Evolutionary conservation across 2,888 invertebrate genomes (phyloP).

Genomic region (Macropis europaea): DNA sequence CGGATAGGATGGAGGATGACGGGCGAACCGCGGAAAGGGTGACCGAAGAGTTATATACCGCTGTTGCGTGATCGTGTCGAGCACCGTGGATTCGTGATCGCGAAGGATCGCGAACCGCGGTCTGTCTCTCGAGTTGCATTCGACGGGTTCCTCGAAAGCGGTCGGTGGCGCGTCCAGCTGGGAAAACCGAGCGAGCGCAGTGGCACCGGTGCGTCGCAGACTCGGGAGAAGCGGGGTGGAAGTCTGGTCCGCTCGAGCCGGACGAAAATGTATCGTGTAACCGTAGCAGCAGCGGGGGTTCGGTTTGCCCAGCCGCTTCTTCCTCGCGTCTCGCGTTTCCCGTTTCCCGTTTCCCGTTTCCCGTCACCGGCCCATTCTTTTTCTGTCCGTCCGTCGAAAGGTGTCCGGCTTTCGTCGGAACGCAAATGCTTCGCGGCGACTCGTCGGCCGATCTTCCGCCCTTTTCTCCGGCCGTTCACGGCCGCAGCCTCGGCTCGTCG

Average conservation of each 20-base stretch:
- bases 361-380: not conserved
- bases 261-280: conserved; percentile 31
- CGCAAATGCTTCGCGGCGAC: no score
- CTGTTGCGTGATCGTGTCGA: no score
- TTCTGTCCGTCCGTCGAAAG: no score
- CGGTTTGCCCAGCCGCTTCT: conserved; percentile 10
- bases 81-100: not conserved
- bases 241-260: conserved; percentile 3
- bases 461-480: not conserved
- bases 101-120: not conserved
- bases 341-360: not conserved
- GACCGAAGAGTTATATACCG: no score
- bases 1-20: no score
- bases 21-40: no score
- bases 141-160: conserved; percentile 5
- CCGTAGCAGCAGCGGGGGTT: not conserved
- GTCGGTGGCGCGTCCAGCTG: conserved; percentile 27
- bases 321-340: conserved; percentile 10
- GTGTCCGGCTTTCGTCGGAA: no score
- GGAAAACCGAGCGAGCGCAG: conserved; percentile 9
- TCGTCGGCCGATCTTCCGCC: no score
- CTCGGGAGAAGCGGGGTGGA: conserved; percentile 13
- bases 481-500: not conserved
- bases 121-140: conserved; percentile 37
- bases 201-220: not conserved